These are phyloP conservation scores for Poeciliopsis turrubarensis DNA, from an alignment of 2,113 vertebrate genomes.

Conservation along the genomic window DNA sequence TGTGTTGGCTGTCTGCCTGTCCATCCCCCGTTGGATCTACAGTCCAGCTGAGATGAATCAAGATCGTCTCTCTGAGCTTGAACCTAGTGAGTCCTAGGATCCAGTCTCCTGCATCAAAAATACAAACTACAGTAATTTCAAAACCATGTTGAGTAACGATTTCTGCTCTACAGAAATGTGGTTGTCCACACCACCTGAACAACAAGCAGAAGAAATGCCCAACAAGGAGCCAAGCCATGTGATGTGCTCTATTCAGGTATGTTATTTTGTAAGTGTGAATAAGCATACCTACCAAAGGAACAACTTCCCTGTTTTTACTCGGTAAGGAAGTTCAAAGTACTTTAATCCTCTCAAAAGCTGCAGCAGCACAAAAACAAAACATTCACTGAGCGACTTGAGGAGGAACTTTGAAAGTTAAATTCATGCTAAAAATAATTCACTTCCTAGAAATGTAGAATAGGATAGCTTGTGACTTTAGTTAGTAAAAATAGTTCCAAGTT, in stretches of 20 bases:
- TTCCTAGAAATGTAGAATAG: neutral
- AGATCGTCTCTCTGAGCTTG: slow-evolving; percentile 53
- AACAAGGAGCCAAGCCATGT: slow-evolving; percentile 39
- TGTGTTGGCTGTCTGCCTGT: slow-evolving; percentile 80
- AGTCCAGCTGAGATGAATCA: slow-evolving; percentile 30
- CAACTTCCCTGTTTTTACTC: slow-evolving; percentile 5
- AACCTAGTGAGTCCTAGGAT: slow-evolving; percentile 67
- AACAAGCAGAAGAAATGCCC: slow-evolving; percentile 48
- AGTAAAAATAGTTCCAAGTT: neutral
- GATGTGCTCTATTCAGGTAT: slow-evolving; percentile 76
- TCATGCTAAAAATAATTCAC: neutral
- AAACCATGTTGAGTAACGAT: neutral
- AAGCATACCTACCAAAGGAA: neutral
- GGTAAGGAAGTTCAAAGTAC: neutral
- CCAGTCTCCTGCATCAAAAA: neutral
- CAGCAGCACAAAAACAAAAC: neutral
- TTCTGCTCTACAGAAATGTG: slow-evolving; percentile 67
- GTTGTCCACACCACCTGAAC: slow-evolving; percentile 55
- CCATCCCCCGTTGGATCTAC: slow-evolving; percentile 71
- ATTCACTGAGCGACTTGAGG: neutral
- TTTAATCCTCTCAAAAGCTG: neutral
- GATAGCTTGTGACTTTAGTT: neutral
- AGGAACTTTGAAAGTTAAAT: neutral
- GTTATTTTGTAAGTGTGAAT: neutral
- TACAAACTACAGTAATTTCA: neutral